Percentiles rank a stretch among this genome's conserved stretches.
phyloP scores from a whole-genome alignment of 1,140 invertebrate genomes.

The Eufriesea mexicana region DNA sequence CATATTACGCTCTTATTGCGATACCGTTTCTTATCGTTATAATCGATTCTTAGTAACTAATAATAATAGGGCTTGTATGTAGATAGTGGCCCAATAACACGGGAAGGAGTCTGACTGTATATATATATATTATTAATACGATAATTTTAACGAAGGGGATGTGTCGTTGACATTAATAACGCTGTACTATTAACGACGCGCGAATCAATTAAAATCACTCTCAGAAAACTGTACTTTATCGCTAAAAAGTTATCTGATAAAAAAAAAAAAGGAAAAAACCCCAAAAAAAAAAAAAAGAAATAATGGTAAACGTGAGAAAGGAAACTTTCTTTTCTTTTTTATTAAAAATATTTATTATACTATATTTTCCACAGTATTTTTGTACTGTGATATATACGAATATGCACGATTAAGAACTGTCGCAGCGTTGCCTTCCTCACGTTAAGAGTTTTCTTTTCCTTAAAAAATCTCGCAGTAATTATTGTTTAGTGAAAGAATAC shows the following conservation, averaged over 20 bases:
- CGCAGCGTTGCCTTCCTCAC: conserved; percentile 44
- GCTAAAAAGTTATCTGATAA: conserved; percentile 11
- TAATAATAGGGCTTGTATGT: conserved; percentile 74
- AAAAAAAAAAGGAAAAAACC: neutral
- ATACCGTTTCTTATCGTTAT: conserved; percentile 75
- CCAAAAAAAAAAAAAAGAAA: conserved; percentile 8
- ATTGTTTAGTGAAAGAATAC: neutral
- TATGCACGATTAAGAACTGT: conserved; percentile 33
- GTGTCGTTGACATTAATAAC: conserved; percentile 55
- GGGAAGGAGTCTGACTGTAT: conserved; percentile 70
- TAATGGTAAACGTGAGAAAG: conserved; percentile 37
- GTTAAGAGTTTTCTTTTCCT: conserved; percentile 17
- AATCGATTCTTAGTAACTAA: conserved; percentile 70
- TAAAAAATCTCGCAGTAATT: neutral
- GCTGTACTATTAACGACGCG: conserved; percentile 17
- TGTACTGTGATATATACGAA: conserved; percentile 47
- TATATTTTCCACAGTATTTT: conserved; percentile 53
- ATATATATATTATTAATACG: conserved; percentile 66
- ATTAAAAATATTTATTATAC: conserved; percentile 41
- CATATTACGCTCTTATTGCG: conserved; percentile 58
- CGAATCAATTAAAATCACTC: conserved; percentile 43
- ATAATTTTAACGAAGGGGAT: conserved; percentile 69
- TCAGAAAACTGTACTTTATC: conserved; percentile 16
- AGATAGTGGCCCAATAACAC: conserved; percentile 64
- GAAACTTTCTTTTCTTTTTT: conserved; percentile 47